Evolutionary conservation across 2,888 invertebrate species (phyloP).

Genomic region (Caenorhabditis wallacei): DNA sequence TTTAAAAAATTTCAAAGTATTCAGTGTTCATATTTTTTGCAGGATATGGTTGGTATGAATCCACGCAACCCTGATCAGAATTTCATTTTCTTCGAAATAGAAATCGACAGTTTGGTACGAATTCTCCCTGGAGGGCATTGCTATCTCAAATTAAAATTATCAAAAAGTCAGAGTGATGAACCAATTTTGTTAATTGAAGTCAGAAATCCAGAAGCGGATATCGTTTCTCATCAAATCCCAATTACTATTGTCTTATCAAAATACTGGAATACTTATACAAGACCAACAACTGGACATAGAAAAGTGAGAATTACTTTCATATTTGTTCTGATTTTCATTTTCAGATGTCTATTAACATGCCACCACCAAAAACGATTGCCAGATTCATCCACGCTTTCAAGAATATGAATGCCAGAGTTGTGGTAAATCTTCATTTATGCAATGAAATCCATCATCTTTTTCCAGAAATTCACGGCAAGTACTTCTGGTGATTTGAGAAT

Average conservation of each 20-base stretch:
- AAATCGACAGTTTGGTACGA: slow-evolving; percentile 53
- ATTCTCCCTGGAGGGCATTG: slow-evolving; percentile 63
- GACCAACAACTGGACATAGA: slow-evolving; percentile 50
- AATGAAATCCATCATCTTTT: not conserved
- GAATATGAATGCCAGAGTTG: slow-evolving; percentile 51
- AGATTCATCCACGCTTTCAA: slow-evolving; percentile 48
- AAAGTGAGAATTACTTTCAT: slow-evolving; percentile 7
- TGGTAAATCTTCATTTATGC: slow-evolving; percentile 23
- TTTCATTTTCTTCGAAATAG: slow-evolving; percentile 54
- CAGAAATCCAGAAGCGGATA: slow-evolving; percentile 56
- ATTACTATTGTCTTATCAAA: slow-evolving; percentile 56
- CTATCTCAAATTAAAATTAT: slow-evolving; percentile 60
- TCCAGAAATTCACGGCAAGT: slow-evolving; percentile 63
- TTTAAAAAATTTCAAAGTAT: no score
- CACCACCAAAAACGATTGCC: slow-evolving; percentile 39
- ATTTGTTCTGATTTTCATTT: no score
- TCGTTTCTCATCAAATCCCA: slow-evolving; percentile 59
- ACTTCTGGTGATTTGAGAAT: slow-evolving; percentile 53
- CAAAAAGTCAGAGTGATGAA: slow-evolving; percentile 58
- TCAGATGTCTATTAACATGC: slow-evolving; percentile 56
- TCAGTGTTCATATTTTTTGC: no score
- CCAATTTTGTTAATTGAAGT: slow-evolving; percentile 56
- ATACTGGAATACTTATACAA: slow-evolving; percentile 50
- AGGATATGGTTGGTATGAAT: slow-evolving; percentile 65
- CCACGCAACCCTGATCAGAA: slow-evolving; percentile 57